phyloP scores from a whole-genome alignment of 1,140 invertebrate genomes.

The Meloidogyne floridensis region DNA sequence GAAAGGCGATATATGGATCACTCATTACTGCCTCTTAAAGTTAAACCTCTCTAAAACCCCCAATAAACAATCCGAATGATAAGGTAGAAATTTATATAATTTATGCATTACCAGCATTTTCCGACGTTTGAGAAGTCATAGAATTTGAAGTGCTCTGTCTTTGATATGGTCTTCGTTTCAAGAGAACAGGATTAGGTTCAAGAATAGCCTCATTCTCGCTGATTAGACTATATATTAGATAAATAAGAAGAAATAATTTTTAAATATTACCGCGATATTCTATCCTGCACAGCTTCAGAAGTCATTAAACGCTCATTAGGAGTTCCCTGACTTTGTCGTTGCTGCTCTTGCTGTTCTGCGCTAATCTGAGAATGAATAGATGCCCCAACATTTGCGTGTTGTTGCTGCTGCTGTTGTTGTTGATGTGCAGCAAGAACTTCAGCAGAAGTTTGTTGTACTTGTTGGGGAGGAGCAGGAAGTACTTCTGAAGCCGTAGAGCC shows the following conservation, averaged over 20 bases:
- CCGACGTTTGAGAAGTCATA: conserved; percentile 54
- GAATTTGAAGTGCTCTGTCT: conserved; percentile 55
- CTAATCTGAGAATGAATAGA: not conserved
- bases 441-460: conserved; percentile 12
- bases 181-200: conserved; percentile 53
- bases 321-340: conserved; percentile 24
- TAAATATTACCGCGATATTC: conserved; percentile 42
- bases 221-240: conserved; percentile 34
- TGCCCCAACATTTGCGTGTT: conserved; percentile 4
- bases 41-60: too few species aligned
- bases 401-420: conserved; percentile 21
- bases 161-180: conserved; percentile 55
- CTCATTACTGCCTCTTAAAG: too few species aligned
- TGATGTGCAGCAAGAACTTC: not conserved
- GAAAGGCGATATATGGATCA: too few species aligned
- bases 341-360: conserved; percentile 22
- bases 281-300: conserved; percentile 46
- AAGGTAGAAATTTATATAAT: not conserved
- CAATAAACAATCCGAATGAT: not conserved
- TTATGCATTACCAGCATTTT: conserved; percentile 31
- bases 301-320: conserved; percentile 25
- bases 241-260: not conserved
- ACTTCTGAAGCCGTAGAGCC: not conserved
- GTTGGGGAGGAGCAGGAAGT: not conserved
- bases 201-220: conserved; percentile 57